Percentiles rank a stretch among this genome's conserved stretches.
Conservation (phyloP, 53 echinoderm and acorn worm species). For the Actinopyga echinites region DNA sequence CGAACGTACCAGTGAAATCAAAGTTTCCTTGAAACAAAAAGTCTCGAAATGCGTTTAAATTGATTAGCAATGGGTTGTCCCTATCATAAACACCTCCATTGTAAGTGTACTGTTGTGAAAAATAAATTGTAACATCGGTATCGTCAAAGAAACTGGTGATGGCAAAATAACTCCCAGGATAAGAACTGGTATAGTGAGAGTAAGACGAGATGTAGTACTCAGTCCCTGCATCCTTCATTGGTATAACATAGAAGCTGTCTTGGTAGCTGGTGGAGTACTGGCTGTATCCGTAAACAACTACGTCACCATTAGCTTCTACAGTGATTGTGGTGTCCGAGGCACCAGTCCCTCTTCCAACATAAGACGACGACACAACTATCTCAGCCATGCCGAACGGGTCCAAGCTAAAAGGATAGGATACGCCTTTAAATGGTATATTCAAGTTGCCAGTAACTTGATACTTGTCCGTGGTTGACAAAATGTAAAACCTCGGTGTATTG, state of each 20-base stretch:
- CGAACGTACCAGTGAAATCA: neutral
- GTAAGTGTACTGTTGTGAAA: neutral
- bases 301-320: conserved; percentile 1
- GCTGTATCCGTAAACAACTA: neutral
- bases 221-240: neutral
- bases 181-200: neutral
- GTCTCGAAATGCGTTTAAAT: neutral
- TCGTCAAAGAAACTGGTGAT: neutral
- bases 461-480: neutral
- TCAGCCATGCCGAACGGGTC: neutral
- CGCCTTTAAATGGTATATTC: neutral
- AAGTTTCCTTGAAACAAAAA: neutral
- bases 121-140: neutral
- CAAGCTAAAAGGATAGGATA: neutral
- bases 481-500: neutral
- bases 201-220: neutral
- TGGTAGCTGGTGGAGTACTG: neutral
- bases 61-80: neutral
- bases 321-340: neutral
- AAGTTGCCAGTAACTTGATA: neutral
- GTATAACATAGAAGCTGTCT: neutral
- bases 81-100: neutral
- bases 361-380: neutral
- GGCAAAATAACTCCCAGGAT: neutral
- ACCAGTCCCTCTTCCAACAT: neutral